Conservation (phyloP, 2,797 vertebrate genomes). For the Acipenser ruthenus region DNA sequence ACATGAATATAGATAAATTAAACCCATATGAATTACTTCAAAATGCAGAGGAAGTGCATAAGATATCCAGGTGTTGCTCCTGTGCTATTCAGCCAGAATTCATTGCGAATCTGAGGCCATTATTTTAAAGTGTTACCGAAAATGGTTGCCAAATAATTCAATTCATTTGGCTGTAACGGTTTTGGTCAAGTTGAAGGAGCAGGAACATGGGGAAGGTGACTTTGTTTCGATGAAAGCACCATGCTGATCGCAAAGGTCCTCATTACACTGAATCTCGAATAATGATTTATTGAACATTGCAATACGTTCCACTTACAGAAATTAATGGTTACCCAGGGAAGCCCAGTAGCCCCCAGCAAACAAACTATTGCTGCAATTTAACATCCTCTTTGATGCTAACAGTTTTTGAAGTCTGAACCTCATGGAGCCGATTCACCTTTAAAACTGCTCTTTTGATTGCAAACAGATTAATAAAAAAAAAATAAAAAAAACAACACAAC, state of each 20-base stretch:
- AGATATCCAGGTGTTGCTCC: too few species aligned
- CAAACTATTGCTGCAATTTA: slow-evolving; percentile 9
- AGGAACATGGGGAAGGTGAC: neutral
- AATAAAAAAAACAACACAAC: too few species aligned
- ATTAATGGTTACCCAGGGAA: slow-evolving; percentile 8
- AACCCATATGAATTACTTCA: too few species aligned
- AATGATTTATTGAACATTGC: slow-evolving; percentile 1
- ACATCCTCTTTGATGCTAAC: slow-evolving; percentile 4
- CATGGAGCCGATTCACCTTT: slow-evolving; percentile 5
- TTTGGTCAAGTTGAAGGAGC: too few species aligned
- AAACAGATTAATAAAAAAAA: too few species aligned
- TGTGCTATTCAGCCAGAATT: too few species aligned
- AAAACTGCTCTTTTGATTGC: neutral
- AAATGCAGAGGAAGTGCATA: too few species aligned
- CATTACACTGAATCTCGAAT: neutral
- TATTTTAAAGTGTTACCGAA: too few species aligned
- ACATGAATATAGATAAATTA: too few species aligned
- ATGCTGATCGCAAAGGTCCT: slow-evolving; percentile 1
- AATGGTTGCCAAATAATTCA: too few species aligned
- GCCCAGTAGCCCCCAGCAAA: slow-evolving; percentile 7
- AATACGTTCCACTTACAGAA: slow-evolving; percentile 4
- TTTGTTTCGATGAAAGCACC: neutral
- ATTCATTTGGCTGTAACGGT: too few species aligned
- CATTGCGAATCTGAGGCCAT: too few species aligned
- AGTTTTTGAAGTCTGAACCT: slow-evolving; percentile 1